A percentile compares a stretch with the other conserved stretches of the same genome.
Evolutionary conservation across 2,113 vertebrate genomes (phyloP).

Genomic region (Microtus ochrogaster): DNA sequence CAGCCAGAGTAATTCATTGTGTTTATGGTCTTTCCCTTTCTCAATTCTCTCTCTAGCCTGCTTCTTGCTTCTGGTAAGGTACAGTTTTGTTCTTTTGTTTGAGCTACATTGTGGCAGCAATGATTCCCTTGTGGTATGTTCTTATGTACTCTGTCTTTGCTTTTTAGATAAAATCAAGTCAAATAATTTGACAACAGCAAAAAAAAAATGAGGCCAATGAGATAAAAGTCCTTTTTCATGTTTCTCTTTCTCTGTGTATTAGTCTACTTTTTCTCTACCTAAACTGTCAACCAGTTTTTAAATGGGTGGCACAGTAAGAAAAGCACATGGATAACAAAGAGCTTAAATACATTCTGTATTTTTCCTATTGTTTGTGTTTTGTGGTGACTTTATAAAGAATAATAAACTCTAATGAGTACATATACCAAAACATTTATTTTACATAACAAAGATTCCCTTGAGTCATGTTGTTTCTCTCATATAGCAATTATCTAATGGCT

Average conservation of each 20-base stretch:
- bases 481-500: not conserved
- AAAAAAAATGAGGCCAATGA: not conserved
- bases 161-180: not conserved
- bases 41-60: not conserved
- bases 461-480: not conserved
- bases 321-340: not conserved
- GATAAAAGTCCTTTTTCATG: not conserved
- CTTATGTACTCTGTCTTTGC: not conserved
- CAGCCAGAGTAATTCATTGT: not conserved
- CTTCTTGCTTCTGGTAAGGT: not conserved
- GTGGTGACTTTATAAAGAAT: not conserved
- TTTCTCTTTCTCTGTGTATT: not conserved
- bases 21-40: not conserved
- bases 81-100: not conserved
- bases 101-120: not conserved
- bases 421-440: not conserved
- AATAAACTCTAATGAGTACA: not conserved
- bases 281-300: not conserved
- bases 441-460: constrained; percentile 7
- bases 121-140: not conserved
- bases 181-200: not conserved
- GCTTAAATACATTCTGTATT: not conserved
- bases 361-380: not conserved
- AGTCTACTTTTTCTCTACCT: not conserved
- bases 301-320: not conserved